Evolutionary conservation across 2,113 vertebrate genomes (phyloP).

Genomic region (Mesembrinibis cayennensis): DNA sequence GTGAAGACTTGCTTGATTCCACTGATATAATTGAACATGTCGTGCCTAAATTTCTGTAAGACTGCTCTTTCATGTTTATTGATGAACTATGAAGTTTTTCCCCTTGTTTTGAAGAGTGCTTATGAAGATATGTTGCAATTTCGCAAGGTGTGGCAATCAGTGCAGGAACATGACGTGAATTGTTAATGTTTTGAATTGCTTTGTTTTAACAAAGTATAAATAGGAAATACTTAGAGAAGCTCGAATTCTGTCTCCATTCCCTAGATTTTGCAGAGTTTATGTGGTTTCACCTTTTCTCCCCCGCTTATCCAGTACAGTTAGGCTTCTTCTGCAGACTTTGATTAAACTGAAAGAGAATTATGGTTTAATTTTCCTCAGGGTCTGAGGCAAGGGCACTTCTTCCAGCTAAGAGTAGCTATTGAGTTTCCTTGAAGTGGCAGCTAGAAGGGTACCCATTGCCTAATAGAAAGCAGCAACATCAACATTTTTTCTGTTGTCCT

Average conservation of each 20-base stretch:
- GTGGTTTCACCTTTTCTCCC: neutral
- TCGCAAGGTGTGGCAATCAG: slow-evolving; percentile 21
- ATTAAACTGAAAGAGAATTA: neutral
- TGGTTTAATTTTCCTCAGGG: neutral
- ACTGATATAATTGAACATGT: neutral
- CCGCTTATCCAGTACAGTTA: neutral
- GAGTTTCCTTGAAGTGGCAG: neutral
- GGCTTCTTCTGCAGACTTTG: neutral
- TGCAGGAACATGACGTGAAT: slow-evolving; percentile 7
- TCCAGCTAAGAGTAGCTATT: neutral
- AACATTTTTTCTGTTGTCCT: neutral
- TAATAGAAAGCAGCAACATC: neutral
- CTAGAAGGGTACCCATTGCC: neutral
- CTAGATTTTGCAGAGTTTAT: neutral
- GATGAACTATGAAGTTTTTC: slow-evolving; percentile 27
- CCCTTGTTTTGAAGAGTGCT: slow-evolving; percentile 40
- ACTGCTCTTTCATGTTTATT: neutral
- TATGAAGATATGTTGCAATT: slow-evolving; percentile 1
- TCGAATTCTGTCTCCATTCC: neutral
- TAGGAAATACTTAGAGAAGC: neutral
- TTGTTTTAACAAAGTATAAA: slow-evolving; percentile 1
- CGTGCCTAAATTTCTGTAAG: neutral
- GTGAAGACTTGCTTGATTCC: neutral
- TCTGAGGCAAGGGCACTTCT: neutral
- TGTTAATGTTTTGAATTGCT: slow-evolving; percentile 17